phyloP scores from a whole-genome alignment of 2,797 vertebrate genomes.

The Coranthus polyacanthus region DNA sequence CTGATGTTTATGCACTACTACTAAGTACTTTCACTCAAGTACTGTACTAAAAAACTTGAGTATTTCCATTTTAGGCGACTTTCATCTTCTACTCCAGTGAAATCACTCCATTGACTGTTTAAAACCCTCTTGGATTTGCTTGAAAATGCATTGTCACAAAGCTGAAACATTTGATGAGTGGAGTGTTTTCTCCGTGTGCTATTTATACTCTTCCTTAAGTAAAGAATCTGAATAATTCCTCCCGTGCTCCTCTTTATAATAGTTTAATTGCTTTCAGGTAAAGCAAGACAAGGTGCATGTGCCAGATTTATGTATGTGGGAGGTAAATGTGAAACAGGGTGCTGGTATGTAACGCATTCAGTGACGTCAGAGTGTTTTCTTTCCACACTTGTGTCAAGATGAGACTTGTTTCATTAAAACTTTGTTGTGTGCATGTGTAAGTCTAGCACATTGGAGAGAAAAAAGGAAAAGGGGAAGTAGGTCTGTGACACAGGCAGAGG shows the following conservation, averaged over 20 bases:
- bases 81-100: too few species aligned
- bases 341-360: not conserved
- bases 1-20: too few species aligned
- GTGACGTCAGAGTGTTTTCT: constrained; percentile 28
- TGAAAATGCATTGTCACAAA: too few species aligned
- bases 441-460: constrained; percentile 5
- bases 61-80: too few species aligned
- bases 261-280: not conserved
- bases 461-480: not conserved
- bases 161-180: too few species aligned
- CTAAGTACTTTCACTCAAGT: too few species aligned
- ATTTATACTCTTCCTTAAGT: too few species aligned
- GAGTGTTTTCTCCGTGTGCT: too few species aligned
- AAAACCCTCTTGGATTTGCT: too few species aligned
- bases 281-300: not conserved
- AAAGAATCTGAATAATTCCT: too few species aligned
- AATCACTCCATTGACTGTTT: too few species aligned
- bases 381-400: constrained; percentile 39
- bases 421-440: constrained; percentile 17
- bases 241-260: not conserved
- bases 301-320: constrained; percentile 1
- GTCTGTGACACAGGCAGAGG: not conserved
- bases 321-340: not conserved
- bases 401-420: constrained; percentile 43
- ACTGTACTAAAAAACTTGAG: too few species aligned